Conservation (phyloP, 1,140 invertebrate species). For the Cotesia glomerata region DNA sequence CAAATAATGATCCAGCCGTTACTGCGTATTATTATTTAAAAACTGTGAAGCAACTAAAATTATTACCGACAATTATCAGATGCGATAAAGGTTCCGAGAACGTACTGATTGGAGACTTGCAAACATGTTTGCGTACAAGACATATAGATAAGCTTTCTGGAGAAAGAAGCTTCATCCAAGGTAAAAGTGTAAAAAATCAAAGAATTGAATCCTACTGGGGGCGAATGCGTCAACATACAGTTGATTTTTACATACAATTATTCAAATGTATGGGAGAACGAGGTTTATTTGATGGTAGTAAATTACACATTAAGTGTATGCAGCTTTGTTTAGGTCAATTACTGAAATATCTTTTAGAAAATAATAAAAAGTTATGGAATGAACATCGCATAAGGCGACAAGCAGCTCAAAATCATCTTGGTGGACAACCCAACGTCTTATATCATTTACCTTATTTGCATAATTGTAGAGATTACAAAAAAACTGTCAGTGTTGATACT, state of each 20-base stretch:
- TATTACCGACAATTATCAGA: slow-evolving; percentile 35
- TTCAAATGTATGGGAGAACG: slow-evolving; percentile 19
- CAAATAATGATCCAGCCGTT: slow-evolving; percentile 40
- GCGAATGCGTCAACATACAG: not conserved
- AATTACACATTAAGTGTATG: slow-evolving; percentile 17
- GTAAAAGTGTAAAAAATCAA: slow-evolving; percentile 20
- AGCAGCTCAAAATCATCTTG: too few species aligned
- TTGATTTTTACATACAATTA: slow-evolving; percentile 18
- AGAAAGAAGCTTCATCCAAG: slow-evolving; percentile 14
- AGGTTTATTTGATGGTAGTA: not conserved
- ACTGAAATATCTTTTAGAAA: not conserved
- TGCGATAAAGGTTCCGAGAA: slow-evolving; percentile 37
- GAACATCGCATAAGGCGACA: not conserved
- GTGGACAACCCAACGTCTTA: too few species aligned
- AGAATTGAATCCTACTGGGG: too few species aligned
- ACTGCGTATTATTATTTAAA: slow-evolving; percentile 39
- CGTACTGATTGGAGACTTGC: slow-evolving; percentile 3
- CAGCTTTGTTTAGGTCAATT: slow-evolving; percentile 15
- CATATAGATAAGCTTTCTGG: slow-evolving; percentile 2
- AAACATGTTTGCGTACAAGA: slow-evolving; percentile 1
- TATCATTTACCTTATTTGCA: too few species aligned
- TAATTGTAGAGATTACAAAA: too few species aligned
- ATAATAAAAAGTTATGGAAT: slow-evolving; percentile 6
- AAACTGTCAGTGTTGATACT: too few species aligned
- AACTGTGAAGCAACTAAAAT: slow-evolving; percentile 27